Evolutionary conservation across 1,140 invertebrate genomes (phyloP).

Genomic region (Macrotrachela quadricornifera): DNA sequence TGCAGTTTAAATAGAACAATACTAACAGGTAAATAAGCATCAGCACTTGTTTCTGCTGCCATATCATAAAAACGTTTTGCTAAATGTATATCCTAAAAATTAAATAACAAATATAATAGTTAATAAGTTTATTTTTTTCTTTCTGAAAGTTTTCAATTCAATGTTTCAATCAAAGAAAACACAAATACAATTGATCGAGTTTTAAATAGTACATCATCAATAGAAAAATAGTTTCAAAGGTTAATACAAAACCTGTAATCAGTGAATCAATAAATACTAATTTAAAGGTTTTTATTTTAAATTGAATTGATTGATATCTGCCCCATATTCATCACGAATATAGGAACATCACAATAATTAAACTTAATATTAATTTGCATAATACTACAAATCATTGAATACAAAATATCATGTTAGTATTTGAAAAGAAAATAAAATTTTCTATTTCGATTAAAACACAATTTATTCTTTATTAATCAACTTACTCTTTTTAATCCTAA

Average conservation of each 20-base stretch:
- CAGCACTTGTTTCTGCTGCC: slow-evolving; percentile 73
- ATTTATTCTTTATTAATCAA: background rate
- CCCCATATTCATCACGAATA: too few relatives aligned
- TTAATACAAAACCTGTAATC: too few relatives aligned
- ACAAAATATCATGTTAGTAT: background rate
- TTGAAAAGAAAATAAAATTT: background rate
- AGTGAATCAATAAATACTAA: too few relatives aligned
- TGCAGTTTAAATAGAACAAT: slow-evolving; percentile 71
- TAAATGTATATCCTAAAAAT: slow-evolving; percentile 36
- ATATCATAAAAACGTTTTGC: slow-evolving; percentile 81
- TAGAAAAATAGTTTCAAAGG: too few relatives aligned
- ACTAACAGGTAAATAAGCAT: slow-evolving; percentile 78
- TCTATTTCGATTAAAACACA: background rate
- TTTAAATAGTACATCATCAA: too few relatives aligned
- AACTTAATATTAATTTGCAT: too few relatives aligned
- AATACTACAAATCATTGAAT: too few relatives aligned
- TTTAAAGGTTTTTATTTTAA: too few relatives aligned
- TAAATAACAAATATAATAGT: background rate
- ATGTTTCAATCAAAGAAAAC: background rate
- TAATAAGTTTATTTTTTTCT: background rate
- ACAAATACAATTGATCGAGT: background rate
- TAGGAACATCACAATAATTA: too few relatives aligned
- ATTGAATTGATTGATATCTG: too few relatives aligned
- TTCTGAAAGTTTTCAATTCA: background rate
- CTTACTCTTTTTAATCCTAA: slow-evolving; percentile 55